These are phyloP conservation scores for Mormyrus hasselquistii DNA, from an alignment of 2,797 vertebrate species.

Conservation along the genomic window DNA sequence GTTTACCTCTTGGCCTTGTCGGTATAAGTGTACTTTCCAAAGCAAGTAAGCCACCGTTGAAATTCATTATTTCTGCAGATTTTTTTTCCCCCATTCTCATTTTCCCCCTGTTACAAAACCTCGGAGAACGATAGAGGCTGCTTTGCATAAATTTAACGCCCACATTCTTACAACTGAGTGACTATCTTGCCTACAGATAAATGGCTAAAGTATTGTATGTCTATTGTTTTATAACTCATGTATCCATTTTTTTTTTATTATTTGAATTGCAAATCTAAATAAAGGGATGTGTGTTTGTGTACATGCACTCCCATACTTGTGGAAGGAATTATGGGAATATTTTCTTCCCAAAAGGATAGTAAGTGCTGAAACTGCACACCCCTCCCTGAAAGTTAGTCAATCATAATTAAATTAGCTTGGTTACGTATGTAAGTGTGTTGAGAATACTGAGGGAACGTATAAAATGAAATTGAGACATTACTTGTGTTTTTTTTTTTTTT, in stretches of 20 bases:
- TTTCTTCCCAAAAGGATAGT: neutral
- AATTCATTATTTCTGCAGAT: neutral
- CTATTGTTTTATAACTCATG: constrained; percentile 12
- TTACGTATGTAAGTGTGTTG: neutral
- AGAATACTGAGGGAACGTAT: neutral
- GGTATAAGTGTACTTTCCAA: neutral
- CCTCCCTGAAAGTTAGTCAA: neutral
- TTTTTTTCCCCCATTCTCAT: neutral
- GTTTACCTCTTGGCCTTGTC: neutral
- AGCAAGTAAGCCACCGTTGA: neutral
- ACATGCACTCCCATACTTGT: neutral
- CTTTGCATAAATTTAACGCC: constrained; percentile 26
- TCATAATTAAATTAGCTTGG: neutral
- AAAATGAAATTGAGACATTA: neutral
- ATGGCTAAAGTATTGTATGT: constrained; percentile 9
- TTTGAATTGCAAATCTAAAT: constrained; percentile 20
- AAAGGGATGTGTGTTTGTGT: constrained; percentile 6
- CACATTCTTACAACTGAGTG: constrained; percentile 23
- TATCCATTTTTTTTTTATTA: neutral
- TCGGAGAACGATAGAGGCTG: constrained; percentile 14
- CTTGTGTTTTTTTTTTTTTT: neutral
- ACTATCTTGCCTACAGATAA: constrained; percentile 31
- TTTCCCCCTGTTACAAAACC: neutral
- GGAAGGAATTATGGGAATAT: neutral
- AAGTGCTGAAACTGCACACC: neutral